phyloP scores from a whole-genome alignment of 2,797 vertebrate species.

The Muscicapa striata region DNA sequence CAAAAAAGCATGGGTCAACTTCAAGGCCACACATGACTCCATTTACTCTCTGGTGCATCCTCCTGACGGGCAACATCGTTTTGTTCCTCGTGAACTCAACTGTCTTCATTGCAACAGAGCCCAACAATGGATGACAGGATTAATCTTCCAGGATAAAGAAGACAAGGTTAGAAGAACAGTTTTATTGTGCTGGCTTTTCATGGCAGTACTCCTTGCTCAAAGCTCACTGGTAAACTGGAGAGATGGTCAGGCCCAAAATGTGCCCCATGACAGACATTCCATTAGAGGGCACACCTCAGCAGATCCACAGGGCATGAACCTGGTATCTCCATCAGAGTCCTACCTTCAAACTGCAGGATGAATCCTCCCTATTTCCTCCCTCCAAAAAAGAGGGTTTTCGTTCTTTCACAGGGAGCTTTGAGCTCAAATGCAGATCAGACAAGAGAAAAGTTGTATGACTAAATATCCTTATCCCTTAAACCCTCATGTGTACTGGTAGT shows the following conservation, averaged over 20 bases:
- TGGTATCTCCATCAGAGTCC: neutral
- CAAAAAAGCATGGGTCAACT: neutral
- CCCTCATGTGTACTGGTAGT: rapidly evolving
- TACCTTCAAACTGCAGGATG: neutral
- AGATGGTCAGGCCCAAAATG: rapidly evolving
- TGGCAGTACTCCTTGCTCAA: neutral
- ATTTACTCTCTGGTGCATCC: neutral
- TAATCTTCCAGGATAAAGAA: neutral
- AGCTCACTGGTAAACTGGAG: neutral
- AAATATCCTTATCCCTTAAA: neutral
- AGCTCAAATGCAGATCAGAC: neutral
- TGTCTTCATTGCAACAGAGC: neutral
- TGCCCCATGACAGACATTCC: rapidly evolving
- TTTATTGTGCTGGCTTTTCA: neutral
- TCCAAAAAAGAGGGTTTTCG: neutral
- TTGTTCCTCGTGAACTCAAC: neutral
- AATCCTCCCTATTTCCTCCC: neutral
- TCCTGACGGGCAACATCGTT: neutral
- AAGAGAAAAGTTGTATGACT: neutral
- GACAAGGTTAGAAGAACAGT: neutral
- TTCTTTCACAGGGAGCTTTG: neutral
- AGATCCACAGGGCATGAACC: neutral
- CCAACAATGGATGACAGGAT: neutral
- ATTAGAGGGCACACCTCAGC: neutral
- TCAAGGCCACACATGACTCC: neutral